A percentile compares a stretch with the other conserved stretches of the same genome.
Evolutionary conservation across 2,888 invertebrate species (phyloP).

Genomic region (Harpagoxenus sublaevis): DNA sequence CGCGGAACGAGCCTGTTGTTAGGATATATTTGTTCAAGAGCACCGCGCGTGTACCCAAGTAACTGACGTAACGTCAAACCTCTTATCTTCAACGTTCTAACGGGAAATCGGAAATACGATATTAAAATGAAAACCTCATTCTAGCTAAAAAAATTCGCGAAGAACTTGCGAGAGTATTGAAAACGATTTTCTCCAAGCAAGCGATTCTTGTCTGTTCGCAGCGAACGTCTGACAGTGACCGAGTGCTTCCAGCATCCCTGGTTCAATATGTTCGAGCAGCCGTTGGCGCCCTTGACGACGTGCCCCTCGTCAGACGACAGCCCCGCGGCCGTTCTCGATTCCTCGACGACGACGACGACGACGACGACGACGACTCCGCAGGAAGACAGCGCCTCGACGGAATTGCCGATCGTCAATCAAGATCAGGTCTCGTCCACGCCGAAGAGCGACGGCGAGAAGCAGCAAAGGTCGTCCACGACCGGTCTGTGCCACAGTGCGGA

Average conservation of each 20-base stretch:
- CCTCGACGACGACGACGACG: conserved; percentile 23
- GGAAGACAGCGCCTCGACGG: conserved; percentile 54
- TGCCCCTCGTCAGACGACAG: conserved; percentile 56
- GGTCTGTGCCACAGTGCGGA: conserved; percentile 61
- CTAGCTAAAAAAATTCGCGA: background rate
- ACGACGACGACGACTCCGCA: conserved; percentile 23
- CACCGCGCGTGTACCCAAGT: background rate
- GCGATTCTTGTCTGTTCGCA: conserved; percentile 86
- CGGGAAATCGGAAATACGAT: background rate
- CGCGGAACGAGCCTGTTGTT: conserved; percentile 45
- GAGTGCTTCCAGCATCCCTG: conserved; percentile 97
- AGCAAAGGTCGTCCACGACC: conserved; percentile 47
- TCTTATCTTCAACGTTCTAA: background rate
- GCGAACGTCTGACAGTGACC: conserved; percentile 95
- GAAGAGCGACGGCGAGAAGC: conserved; percentile 60
- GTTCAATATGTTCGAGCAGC: conserved; percentile 87
- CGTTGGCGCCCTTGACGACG: conserved; percentile 62
- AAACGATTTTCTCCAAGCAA: conserved; percentile 50
- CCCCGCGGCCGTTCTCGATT: conserved; percentile 37
- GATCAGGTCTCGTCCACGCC: conserved; percentile 37
- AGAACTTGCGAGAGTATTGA: background rate
- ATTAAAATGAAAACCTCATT: background rate
- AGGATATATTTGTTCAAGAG: conserved; percentile 30
- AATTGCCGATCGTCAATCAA: conserved; percentile 46
- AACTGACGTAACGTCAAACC: background rate